Evolutionary conservation across 2,113 vertebrate species (phyloP), one percentile per base, ranked within the genome.

Genomic region (Eretmochelys imbricata): DNA sequence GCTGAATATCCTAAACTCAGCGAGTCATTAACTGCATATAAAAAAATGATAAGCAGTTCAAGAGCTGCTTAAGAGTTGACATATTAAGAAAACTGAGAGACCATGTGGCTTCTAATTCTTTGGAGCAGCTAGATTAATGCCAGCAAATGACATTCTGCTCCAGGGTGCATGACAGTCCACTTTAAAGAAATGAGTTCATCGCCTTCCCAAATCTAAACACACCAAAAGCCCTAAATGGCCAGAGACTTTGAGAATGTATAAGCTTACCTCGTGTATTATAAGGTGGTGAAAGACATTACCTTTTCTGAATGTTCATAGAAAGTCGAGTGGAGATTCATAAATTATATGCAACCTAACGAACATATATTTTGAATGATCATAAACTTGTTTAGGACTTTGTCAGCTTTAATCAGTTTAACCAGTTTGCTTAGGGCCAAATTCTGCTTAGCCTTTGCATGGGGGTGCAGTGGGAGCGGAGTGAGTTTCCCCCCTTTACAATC

Each of bases 41-140:
- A 91, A 93, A 95, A 93, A 89, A 38, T 3, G 31, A 75, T 84
- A 81, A n/a, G 13, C 7, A 93, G 93, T 94, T 51, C 7, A 3
- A 88, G 59, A 95, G 11, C 20, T 85, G 93, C 80, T 85, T n/a
- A 17, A 83, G 93, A 76, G 38, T 82, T 65, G 72, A 35, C 5
- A 62, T 22, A 24, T 76, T 90, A 84, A 87, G 86, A 91, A 75
- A 57, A 88, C 29, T 4, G 89, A 42, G 4, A 79, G 17, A 53
- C 22, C 82, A 72, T 35, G 59, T 82, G 35, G 17, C 86, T 91
- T 85, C n/a, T n/a, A 38, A 17, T 49, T 86, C 89, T 85, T 82
- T 54, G 29, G 54, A 85, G 35, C 53, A 83, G 24, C 11, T 48
- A 75, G 38, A 76, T 85, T 84, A 19, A 76, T 89, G 69, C 20